phyloP scores from a whole-genome alignment of 2,113 vertebrate species.

The Indicator maculatus region DNA sequence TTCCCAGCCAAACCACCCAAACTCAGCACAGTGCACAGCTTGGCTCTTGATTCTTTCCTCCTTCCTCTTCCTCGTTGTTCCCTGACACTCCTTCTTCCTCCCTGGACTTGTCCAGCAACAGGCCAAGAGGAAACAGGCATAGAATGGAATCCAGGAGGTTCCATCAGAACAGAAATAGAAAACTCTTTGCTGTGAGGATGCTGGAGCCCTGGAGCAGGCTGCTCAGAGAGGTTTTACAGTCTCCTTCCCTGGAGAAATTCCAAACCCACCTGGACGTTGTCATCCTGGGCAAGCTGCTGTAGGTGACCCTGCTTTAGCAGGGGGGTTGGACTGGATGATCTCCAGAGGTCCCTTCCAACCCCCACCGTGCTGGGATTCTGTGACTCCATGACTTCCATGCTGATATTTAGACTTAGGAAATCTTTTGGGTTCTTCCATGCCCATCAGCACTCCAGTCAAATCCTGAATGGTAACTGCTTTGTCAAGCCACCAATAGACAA shows the following conservation, averaged over 20 bases:
- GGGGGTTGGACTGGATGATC: not conserved
- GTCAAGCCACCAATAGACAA: not conserved
- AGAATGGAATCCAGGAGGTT: not conserved
- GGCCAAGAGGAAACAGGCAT: not conserved
- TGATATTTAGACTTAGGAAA: not conserved
- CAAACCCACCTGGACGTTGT: too few relatives aligned
- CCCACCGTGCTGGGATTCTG: not conserved
- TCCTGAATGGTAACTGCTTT: fast-evolving
- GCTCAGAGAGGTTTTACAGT: too few relatives aligned
- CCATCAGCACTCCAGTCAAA: not conserved
- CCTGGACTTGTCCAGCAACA: not conserved
- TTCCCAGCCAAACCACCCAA: not conserved
- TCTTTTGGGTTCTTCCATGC: not conserved
- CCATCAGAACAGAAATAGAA: not conserved
- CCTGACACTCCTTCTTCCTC: not conserved
- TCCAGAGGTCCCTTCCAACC: not conserved
- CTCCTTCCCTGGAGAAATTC: too few relatives aligned
- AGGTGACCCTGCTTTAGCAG: not conserved
- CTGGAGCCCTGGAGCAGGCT: too few relatives aligned
- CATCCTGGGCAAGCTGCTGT: too few relatives aligned
- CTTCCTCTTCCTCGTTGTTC: not conserved
- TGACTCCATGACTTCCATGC: not conserved
- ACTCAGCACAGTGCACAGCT: not conserved
- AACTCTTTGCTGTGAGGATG: too few relatives aligned
- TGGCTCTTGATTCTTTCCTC: not conserved